Percentiles rank a stretch among this genome's conserved stretches.
Conservation (phyloP, 2,797 vertebrate genomes). For the Uromys caudimaculatus region DNA sequence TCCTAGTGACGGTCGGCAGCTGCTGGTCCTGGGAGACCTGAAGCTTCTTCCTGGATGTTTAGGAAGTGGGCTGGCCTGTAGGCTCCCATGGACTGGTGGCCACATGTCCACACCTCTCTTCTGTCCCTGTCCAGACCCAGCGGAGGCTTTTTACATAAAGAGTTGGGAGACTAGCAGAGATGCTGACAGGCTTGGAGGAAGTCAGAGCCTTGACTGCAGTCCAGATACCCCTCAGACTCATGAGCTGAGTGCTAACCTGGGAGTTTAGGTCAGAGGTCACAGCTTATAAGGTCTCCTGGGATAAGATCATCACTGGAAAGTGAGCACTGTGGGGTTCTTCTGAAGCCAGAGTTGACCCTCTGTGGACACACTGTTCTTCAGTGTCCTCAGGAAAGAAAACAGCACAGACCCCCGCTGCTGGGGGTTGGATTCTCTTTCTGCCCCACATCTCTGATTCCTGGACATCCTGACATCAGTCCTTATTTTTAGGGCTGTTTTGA, state of each 20-base stretch:
- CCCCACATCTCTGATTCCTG: background rate
- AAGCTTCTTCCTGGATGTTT: background rate
- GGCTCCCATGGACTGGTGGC: too few species aligned
- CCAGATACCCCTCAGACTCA: rapidly evolving
- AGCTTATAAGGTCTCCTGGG: background rate
- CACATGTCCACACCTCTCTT: rapidly evolving
- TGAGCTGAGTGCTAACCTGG: background rate
- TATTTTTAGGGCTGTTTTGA: conserved; percentile 65
- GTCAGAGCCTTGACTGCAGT: conserved; percentile 14
- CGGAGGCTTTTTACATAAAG: background rate
- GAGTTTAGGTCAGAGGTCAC: background rate
- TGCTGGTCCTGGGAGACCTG: background rate
- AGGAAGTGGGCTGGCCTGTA: background rate
- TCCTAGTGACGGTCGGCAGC: conserved; percentile 54
- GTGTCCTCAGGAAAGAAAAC: background rate
- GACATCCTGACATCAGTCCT: conserved; percentile 4
- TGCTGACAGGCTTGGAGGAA: background rate
- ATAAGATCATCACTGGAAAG: background rate
- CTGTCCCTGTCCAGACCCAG: background rate
- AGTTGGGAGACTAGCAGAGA: conserved; percentile 31
- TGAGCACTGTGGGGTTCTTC: conserved; percentile 31
- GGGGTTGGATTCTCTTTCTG: conserved; percentile 18
- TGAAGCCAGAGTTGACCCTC: background rate
- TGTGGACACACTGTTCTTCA: background rate
- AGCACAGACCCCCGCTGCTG: rapidly evolving